Conservation (phyloP, 2,797 vertebrate species). For the Onychomys leucogaster region DNA sequence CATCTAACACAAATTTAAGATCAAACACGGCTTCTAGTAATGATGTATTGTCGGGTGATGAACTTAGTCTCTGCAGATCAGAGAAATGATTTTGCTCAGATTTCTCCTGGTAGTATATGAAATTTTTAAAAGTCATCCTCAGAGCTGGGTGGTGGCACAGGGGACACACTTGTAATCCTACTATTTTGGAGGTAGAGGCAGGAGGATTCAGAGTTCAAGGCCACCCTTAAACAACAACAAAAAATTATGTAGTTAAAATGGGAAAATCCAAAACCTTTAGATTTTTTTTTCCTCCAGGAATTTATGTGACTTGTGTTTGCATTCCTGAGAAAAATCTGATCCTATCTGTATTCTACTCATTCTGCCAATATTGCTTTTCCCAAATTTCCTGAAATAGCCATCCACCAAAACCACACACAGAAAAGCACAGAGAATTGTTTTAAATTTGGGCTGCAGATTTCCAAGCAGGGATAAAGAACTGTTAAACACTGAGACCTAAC, state of each 20-base stretch:
- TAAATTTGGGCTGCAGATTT: background rate
- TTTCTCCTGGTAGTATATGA: background rate
- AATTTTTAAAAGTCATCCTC: background rate
- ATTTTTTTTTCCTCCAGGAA: background rate
- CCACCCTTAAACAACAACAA: background rate
- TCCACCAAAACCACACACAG: background rate
- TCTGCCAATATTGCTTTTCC: background rate
- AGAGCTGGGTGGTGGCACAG: background rate
- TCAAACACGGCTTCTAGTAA: background rate
- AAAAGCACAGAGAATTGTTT: background rate
- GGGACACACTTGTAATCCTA: background rate
- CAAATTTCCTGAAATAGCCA: constrained; percentile 18
- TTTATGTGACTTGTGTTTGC: background rate
- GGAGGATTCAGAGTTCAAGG: background rate
- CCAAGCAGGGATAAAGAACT: constrained; percentile 1
- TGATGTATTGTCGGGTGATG: background rate
- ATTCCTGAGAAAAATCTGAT: constrained; percentile 14
- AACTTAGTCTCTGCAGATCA: background rate
- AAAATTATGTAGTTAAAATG: background rate
- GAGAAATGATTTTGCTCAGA: background rate
- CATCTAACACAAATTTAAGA: constrained; percentile 14
- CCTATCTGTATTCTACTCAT: background rate
- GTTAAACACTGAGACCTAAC: background rate
- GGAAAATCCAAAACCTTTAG: background rate
- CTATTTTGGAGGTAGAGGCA: background rate